Percentiles rank a stretch among this genome's conserved stretches.
These are phyloP conservation scores for Caenorhabditis macrosperma DNA, from an alignment of 2,888 invertebrate genomes.

Conservation along the genomic window DNA sequence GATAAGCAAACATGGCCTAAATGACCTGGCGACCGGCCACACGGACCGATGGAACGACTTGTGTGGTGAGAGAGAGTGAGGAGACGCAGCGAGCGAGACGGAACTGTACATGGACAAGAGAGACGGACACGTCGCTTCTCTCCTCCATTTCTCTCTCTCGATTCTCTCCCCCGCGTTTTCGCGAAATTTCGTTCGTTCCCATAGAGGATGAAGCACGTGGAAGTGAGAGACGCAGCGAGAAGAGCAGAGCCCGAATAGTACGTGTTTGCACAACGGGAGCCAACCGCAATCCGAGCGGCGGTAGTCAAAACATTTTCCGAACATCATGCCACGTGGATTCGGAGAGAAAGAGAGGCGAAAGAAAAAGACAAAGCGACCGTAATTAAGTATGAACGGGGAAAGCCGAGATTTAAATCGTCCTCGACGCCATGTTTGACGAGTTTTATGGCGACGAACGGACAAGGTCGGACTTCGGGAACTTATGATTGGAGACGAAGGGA, in stretches of 20 bases:
- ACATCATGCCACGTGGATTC: slow-evolving; percentile 5
- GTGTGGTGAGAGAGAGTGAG: neutral
- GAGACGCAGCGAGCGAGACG: slow-evolving; percentile 33
- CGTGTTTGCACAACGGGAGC: neutral
- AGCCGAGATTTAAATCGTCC: neutral
- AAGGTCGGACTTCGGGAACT: slow-evolving; percentile 1
- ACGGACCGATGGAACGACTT: slow-evolving; percentile 5
- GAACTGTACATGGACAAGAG: slow-evolving; percentile 33
- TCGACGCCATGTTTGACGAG: slow-evolving; percentile 18
- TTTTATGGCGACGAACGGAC: slow-evolving; percentile 8
- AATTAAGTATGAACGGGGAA: slow-evolving; percentile 7
- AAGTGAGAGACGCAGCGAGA: slow-evolving; percentile 13
- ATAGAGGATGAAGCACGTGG: neutral
- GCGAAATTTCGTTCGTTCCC: slow-evolving; percentile 14
- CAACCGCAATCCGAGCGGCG: neutral
- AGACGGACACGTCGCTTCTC: slow-evolving; percentile 19
- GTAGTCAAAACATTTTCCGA: neutral
- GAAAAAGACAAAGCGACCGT: neutral
- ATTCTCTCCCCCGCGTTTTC: slow-evolving; percentile 12
- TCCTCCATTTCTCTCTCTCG: neutral
- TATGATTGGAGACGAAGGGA: neutral
- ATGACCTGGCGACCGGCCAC: slow-evolving; percentile 15
- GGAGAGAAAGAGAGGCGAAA: neutral
- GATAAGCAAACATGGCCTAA: slow-evolving; percentile 36
- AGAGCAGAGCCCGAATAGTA: neutral